Evolutionary conservation across 2,113 vertebrate genomes (phyloP).

Genomic region (Petaurus breviceps): DNA sequence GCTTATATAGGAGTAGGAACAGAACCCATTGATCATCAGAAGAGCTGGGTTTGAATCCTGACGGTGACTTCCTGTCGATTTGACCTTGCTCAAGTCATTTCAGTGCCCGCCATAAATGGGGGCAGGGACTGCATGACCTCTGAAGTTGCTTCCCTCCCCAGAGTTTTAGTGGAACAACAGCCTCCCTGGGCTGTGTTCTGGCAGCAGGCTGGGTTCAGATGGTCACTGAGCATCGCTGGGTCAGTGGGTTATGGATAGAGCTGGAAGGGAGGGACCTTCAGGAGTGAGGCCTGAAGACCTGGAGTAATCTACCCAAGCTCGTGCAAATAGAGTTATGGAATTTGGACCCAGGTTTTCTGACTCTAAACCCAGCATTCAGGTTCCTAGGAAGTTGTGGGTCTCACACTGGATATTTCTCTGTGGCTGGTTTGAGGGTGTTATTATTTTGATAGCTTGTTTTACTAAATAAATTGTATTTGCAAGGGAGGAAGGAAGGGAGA

Average conservation of each 20-base stretch:
- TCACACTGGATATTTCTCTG: slow-evolving; percentile 9
- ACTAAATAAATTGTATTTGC: not conserved
- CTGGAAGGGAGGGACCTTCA: not conserved
- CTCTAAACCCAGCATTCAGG: not conserved
- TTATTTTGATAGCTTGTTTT: not conserved
- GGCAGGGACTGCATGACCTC: too few species aligned
- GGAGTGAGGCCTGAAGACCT: not conserved
- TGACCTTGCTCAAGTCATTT: not conserved
- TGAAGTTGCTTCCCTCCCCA: not conserved
- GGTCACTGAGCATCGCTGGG: not conserved
- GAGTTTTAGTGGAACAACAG: too few species aligned
- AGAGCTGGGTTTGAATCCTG: not conserved
- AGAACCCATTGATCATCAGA: fast-evolving
- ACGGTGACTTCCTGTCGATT: not conserved
- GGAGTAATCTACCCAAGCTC: not conserved
- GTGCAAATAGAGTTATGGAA: not conserved
- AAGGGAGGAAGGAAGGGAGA: not conserved
- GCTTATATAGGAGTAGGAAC: not conserved
- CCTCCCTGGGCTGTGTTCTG: not conserved
- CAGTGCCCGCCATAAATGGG: not conserved
- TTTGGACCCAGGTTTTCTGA: not conserved
- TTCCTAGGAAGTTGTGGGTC: not conserved
- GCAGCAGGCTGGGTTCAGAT: not conserved
- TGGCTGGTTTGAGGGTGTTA: slow-evolving; percentile 33
- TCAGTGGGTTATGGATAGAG: not conserved